Percentiles rank a stretch among this genome's conserved stretches.
Evolutionary conservation across 2,797 vertebrate species (phyloP).

Genomic region (Calcarius lapponicus): DNA sequence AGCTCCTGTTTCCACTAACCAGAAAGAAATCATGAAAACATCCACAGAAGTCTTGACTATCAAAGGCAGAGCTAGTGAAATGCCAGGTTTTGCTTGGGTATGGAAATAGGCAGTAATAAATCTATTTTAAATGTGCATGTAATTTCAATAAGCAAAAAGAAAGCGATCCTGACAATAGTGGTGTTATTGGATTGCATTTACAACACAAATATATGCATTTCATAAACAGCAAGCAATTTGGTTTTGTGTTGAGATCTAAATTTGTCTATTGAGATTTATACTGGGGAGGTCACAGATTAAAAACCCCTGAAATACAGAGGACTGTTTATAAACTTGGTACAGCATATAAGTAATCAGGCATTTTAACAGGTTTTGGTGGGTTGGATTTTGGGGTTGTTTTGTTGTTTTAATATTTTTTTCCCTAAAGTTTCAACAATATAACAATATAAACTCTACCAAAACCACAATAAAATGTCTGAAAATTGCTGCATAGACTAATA

Average conservation of each 20-base stretch:
- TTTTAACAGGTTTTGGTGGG: neutral
- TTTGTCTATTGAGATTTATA: conserved; percentile 19
- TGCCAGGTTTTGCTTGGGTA: neutral
- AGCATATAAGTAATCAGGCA: neutral
- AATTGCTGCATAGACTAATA: neutral
- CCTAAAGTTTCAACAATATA: neutral
- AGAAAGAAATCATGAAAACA: conserved; percentile 26
- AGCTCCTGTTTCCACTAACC: conserved; percentile 5
- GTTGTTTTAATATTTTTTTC: neutral
- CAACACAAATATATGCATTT: conserved; percentile 21
- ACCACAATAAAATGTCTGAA: neutral
- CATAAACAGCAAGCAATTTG: conserved; percentile 7
- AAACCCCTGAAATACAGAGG: neutral
- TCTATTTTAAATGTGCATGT: conserved; percentile 35
- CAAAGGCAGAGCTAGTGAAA: conserved; percentile 38
- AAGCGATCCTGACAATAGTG: neutral
- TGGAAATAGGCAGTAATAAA: conserved; percentile 44
- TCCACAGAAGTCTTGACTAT: conserved; percentile 33
- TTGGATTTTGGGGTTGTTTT: neutral
- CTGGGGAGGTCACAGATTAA: neutral
- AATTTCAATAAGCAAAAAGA: conserved; percentile 40
- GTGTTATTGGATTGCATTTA: conserved; percentile 15
- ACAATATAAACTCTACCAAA: neutral
- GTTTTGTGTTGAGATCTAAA: neutral
- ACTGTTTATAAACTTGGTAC: neutral